Evolutionary conservation across 2,797 vertebrate species (phyloP).

Genomic region (Rallus crepitans): DNA sequence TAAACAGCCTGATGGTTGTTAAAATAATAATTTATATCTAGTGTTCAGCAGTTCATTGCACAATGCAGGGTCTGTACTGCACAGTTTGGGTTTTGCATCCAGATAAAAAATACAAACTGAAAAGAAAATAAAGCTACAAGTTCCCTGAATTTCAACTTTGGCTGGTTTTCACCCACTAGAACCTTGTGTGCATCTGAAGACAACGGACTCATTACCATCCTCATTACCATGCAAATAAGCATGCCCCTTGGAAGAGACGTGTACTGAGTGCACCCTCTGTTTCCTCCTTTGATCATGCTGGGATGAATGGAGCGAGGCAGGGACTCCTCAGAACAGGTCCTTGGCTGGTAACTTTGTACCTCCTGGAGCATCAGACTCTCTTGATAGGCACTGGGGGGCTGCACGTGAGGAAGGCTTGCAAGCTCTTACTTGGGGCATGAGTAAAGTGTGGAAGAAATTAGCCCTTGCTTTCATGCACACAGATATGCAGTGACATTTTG

Average conservation of each 20-base stretch:
- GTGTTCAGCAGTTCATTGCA: neutral
- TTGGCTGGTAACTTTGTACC: neutral
- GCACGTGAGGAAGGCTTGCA: rapidly evolving
- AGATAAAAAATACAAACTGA: neutral
- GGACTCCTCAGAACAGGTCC: neutral
- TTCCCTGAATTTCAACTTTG: neutral
- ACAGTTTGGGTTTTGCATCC: neutral
- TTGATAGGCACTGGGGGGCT: neutral
- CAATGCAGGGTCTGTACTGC: neutral
- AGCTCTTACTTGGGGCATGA: neutral
- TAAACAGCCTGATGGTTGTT: neutral
- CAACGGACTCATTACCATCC: constrained; percentile 35
- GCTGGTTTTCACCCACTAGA: neutral
- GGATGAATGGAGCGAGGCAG: neutral
- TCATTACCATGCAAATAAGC: constrained; percentile 59
- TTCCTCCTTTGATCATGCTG: neutral
- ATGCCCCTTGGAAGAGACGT: neutral
- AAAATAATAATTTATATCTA: neutral
- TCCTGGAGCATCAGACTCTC: neutral
- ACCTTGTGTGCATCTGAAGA: constrained; percentile 46
- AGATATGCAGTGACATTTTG: neutral
- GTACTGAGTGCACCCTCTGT: constrained; percentile 10
- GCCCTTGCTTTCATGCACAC: rapidly evolving
- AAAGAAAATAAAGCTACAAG: neutral
- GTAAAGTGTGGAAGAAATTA: neutral